Evolutionary conservation across 2,888 invertebrate species (phyloP).

Genomic region (Pharmacophagus antenor): DNA sequence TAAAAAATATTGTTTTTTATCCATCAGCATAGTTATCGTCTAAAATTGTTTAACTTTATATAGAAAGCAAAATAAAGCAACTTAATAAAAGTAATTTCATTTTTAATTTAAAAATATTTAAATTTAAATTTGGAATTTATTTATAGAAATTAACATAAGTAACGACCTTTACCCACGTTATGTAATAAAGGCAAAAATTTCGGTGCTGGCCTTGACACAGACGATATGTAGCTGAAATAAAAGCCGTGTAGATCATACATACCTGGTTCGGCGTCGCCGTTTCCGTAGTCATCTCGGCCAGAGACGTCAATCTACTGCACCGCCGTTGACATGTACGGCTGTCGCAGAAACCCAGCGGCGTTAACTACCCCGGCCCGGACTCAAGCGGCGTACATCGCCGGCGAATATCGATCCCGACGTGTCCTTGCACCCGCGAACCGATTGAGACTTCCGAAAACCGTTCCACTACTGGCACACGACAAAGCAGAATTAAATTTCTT

Average conservation of each 20-base stretch:
- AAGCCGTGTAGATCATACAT: constrained; percentile 25
- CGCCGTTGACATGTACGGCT: constrained; percentile 74
- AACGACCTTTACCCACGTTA: constrained; percentile 30
- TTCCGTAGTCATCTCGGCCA: constrained; percentile 75
- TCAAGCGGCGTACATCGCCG: constrained; percentile 44
- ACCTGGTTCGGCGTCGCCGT: constrained; percentile 79
- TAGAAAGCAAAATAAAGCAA: too few relatives aligned
- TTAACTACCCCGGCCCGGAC: constrained; percentile 43
- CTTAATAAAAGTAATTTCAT: too few relatives aligned
- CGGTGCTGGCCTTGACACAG: constrained; percentile 43
- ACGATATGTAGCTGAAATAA: constrained; percentile 37
- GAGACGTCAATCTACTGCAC: constrained; percentile 63
- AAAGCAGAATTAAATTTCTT: constrained; percentile 23
- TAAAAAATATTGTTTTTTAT: too few relatives aligned
- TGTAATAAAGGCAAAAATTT: constrained; percentile 33
- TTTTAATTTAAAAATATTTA: too few relatives aligned
- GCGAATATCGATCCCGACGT: constrained; percentile 58
- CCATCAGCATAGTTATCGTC: too few relatives aligned
- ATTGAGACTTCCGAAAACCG: constrained; percentile 43
- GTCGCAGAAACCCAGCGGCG: constrained; percentile 58
- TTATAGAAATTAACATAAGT: not conserved
- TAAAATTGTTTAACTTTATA: too few relatives aligned
- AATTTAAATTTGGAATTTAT: not conserved
- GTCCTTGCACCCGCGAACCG: constrained; percentile 50
- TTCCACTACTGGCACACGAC: constrained; percentile 32